Evolutionary conservation across 1,140 invertebrate genomes (phyloP).

Genomic region (Aphaenogaster floridana): DNA sequence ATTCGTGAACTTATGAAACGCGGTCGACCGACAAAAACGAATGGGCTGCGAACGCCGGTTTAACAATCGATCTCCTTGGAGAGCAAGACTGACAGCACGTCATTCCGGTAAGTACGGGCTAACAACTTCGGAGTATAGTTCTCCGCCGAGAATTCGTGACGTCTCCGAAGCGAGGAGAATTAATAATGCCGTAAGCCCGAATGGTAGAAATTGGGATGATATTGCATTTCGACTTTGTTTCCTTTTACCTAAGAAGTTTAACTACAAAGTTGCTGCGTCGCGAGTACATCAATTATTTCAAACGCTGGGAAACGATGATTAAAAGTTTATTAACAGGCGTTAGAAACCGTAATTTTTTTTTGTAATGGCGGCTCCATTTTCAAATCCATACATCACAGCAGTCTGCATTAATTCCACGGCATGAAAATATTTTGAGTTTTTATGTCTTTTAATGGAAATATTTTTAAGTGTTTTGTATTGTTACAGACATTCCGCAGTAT

Average conservation of each 20-base stretch:
- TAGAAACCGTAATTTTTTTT: slow-evolving; percentile 1
- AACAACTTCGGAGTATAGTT: slow-evolving; percentile 51
- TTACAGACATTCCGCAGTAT: neutral
- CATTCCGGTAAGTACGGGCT: slow-evolving; percentile 43
- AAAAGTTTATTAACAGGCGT: neutral
- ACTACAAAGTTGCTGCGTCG: neutral
- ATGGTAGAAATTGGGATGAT: slow-evolving; percentile 23
- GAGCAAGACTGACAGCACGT: slow-evolving; percentile 49
- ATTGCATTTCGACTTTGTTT: slow-evolving; percentile 9
- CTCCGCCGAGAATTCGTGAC: slow-evolving; percentile 50
- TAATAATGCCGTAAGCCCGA: slow-evolving; percentile 52
- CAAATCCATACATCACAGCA: neutral
- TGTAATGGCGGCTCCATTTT: neutral
- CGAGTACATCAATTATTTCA: slow-evolving; percentile 5
- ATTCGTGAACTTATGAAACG: neutral
- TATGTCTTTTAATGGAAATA: neutral
- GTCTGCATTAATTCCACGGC: neutral
- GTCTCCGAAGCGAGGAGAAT: slow-evolving; percentile 37
- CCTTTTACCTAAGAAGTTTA: neutral
- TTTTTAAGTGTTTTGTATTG: neutral
- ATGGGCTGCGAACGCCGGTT: slow-evolving; percentile 5
- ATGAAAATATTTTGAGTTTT: neutral
- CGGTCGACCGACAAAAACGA: slow-evolving; percentile 34
- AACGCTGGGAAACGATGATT: no score
- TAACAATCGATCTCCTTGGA: slow-evolving; percentile 54